phyloP scores from a whole-genome alignment of 2,888 invertebrate species.

The Allophyes oxyacanthae region DNA sequence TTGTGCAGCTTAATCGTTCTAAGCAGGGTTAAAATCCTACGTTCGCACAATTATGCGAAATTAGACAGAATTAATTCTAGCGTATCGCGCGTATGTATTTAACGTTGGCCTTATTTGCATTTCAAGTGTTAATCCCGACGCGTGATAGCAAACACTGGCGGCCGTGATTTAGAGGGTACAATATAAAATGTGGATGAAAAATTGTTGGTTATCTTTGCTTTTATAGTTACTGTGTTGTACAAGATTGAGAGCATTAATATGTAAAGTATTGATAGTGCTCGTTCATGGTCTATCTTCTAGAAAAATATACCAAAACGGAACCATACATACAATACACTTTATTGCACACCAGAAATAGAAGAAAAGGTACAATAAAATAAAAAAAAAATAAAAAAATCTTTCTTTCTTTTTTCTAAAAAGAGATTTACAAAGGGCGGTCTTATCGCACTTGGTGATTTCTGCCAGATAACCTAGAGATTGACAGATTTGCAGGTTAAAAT shows the following conservation, averaged over 20 bases:
- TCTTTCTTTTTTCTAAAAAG: too few species aligned
- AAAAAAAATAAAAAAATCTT: too few species aligned
- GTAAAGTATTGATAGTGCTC: too few species aligned
- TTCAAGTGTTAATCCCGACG: conserved; percentile 60
- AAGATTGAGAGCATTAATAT: background rate
- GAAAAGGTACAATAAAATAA: too few species aligned
- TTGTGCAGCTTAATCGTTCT: conserved; percentile 45
- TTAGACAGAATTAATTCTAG: conserved; percentile 60
- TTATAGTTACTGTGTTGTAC: background rate
- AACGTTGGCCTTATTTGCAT: conserved; percentile 61
- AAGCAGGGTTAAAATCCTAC: conserved; percentile 54
- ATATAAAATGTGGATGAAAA: conserved; percentile 10
- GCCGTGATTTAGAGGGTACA: conserved; percentile 42
- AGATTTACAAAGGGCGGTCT: too few species aligned
- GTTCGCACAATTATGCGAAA: conserved; percentile 59
- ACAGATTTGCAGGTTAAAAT: too few species aligned
- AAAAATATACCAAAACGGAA: background rate
- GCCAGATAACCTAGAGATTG: too few species aligned
- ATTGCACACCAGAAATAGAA: too few species aligned
- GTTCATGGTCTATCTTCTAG: too few species aligned
- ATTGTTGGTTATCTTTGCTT: conserved; percentile 14
- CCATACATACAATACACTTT: too few species aligned
- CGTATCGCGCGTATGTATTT: conserved; percentile 57
- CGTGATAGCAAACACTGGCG: conserved; percentile 54
- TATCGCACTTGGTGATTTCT: too few species aligned